phyloP scores from a whole-genome alignment of 2,888 invertebrate genomes.

The Pheosia tremula region DNA sequence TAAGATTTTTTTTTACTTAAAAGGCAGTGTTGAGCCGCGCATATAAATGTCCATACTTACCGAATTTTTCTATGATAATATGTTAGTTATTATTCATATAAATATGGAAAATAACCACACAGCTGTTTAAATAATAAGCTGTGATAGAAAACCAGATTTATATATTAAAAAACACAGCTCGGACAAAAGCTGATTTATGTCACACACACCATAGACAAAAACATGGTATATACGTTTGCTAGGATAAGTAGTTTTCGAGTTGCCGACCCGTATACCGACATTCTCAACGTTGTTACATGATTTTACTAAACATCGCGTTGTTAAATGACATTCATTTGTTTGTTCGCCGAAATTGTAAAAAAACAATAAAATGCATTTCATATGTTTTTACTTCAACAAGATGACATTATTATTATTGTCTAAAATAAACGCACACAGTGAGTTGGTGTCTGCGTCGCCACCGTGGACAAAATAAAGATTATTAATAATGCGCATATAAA shows the following conservation, averaged over 20 bases:
- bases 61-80: conserved; percentile 48
- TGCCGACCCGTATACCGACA: too few relatives aligned
- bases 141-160: not conserved
- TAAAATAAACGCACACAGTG: conserved; percentile 29
- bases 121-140: not conserved
- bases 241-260: too few relatives aligned
- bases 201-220: too few relatives aligned
- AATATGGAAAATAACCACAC: not conserved
- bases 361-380: too few relatives aligned
- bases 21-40: conserved; percentile 24
- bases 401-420: conserved; percentile 4
- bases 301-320: not conserved
- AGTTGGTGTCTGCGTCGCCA: conserved; percentile 15
- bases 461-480: conserved; percentile 43
- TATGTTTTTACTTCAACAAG: not conserved
- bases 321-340: conserved; percentile 21
- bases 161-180: too few relatives aligned
- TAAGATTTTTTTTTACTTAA: conserved; percentile 16
- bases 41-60: conserved; percentile 32
- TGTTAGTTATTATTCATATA: not conserved
- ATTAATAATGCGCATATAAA: conserved; percentile 61
- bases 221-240: too few relatives aligned
- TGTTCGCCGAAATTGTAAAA: not conserved
- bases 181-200: too few relatives aligned
- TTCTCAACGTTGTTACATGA: not conserved